Evolutionary conservation across 2,797 vertebrate species (phyloP), one percentile per base, ranked within the genome.

Genomic region (Sebastes flavidus): DNA sequence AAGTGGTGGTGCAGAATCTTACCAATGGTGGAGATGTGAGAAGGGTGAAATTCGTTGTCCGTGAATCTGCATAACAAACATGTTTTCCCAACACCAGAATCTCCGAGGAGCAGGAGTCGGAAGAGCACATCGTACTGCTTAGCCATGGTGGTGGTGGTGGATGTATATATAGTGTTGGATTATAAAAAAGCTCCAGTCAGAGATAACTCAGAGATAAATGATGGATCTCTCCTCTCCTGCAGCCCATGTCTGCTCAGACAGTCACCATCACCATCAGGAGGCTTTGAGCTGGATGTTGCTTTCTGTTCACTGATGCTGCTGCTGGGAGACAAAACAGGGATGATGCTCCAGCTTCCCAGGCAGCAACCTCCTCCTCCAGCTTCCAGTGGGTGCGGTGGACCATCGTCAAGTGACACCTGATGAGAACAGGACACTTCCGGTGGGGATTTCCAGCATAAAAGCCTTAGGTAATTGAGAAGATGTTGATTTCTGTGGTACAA

Each of bases 21-120:
- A 98, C 98, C 98, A 94, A 99, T 99, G 85, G 98, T 99, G 90
- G 98, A 99, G 95, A 99, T 99, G 93, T 99, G 98, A 83, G 98
- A 97, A 67, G 98, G 96, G 92, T 99, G 98, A 90, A 99, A 99
- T 94, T 98, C 97, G 95, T 98, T 99, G 97, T 99, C 98, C 86
- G 98, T 99, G 95, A 99, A 99, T 94, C 97, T 97, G 96, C 98
- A 99, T 69, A 99, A 95, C 91, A 99, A 95, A 92, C 98, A 99
- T 93, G 98, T 99, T 96, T 99, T 99, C 78, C 98, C 98, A 87
- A 99, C 98, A 83, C 98, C 98, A 9, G 98, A 99, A 93, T 99
- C 98, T 89, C 98, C 98, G 84, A 99, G 97, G 77, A 99, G 96
- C 95, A 99, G 96, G 91, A 99, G 95, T 92, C 97, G 95, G 95